Base-by-base conservation (phyloP, 2,797 vertebrate species). In the Argya squamiceps region DNA sequence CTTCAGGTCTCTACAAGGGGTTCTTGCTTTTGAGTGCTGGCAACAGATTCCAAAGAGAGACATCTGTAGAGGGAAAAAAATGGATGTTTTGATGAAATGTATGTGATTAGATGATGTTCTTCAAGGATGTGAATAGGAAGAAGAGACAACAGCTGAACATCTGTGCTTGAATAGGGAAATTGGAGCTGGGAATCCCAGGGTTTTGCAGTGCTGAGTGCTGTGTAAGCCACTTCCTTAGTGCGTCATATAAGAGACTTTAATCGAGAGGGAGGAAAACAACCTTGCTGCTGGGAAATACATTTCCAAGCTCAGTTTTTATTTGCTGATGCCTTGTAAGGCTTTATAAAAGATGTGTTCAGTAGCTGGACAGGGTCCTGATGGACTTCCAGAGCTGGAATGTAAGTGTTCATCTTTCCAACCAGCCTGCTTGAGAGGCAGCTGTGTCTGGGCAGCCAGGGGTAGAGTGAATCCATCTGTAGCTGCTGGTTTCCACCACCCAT, bases 141-240 rank as follows among this genome's bases (percentile, higher is more conserved):
- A 84, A 87, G 88, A 93, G 73, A 44, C 77, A 86, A 70, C 91
- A 93, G 91, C 91, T 96, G 91, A 81, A 89, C 95, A 95, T 93
- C 92, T 96, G 95, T 86, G 83, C 34, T 88, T 93, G 91, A 94
- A 90, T 93, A 58, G 67, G 63, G 49, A 94, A 73, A 82, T 47
- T 19, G 22, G 85, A 81, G 52, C 59, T 89, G 93, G 96, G 94
- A 96, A 96, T 96, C 92, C 94, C 96, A 94, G 85, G 29, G 74
- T 75, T 95, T 81, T 86, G 55, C 79, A 88, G 58, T 29, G 34
- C 76, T 46, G 79, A 68, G 39, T 85, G 87, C 78, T 95, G 71
- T 73, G 87, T 87, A 89, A 86, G 67, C 70, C 11, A 2, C 91
- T 96, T 97, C 77, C 77, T 93, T 82, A 88, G 91, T 90, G 50